Percentiles rank a stretch among this genome's conserved stretches.
Conservation (phyloP, 2,113 vertebrate genomes). For the Amphiprion percula region DNA sequence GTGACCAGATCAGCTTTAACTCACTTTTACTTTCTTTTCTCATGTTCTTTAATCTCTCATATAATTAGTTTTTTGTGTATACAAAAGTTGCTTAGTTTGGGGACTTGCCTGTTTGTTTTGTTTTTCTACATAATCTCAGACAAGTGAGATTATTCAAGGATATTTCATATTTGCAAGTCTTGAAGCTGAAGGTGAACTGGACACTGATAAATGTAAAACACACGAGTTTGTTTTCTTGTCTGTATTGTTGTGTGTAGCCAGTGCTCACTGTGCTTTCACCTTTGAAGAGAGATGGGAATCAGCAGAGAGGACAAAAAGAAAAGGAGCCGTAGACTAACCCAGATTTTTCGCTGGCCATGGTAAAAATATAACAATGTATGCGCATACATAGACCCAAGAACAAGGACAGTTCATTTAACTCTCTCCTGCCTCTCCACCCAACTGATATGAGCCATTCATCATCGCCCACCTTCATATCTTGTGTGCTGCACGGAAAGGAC, state of each 20-base stretch:
- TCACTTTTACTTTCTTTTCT: slow-evolving; percentile 28
- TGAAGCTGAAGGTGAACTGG: slow-evolving; percentile 49
- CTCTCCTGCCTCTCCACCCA: slow-evolving; percentile 73
- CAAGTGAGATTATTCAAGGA: slow-evolving; percentile 13
- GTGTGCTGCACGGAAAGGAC: slow-evolving; percentile 52
- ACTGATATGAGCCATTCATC: slow-evolving; percentile 78
- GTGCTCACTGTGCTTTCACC: slow-evolving; percentile 35
- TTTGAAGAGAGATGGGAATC: slow-evolving; percentile 63
- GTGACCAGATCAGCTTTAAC: slow-evolving; percentile 50
- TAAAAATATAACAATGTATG: slow-evolving; percentile 85
- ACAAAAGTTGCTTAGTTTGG: slow-evolving; percentile 1
- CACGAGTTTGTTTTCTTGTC: slow-evolving; percentile 29
- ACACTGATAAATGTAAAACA: slow-evolving; percentile 53
- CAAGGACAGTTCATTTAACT: slow-evolving; percentile 84
- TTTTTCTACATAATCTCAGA: background rate
- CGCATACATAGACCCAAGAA: slow-evolving; percentile 79
- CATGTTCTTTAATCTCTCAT: slow-evolving; percentile 4
- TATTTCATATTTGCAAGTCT: slow-evolving; percentile 7
- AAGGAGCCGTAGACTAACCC: slow-evolving; percentile 73
- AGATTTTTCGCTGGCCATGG: slow-evolving; percentile 73
- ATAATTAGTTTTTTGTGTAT: background rate
- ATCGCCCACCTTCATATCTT: slow-evolving; percentile 72
- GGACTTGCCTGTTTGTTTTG: slow-evolving; percentile 17
- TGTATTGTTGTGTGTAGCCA: slow-evolving; percentile 15
- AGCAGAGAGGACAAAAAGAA: slow-evolving; percentile 68